phyloP scores from a whole-genome alignment of 2,888 invertebrate genomes.

The Penaeus monodon region DNA sequence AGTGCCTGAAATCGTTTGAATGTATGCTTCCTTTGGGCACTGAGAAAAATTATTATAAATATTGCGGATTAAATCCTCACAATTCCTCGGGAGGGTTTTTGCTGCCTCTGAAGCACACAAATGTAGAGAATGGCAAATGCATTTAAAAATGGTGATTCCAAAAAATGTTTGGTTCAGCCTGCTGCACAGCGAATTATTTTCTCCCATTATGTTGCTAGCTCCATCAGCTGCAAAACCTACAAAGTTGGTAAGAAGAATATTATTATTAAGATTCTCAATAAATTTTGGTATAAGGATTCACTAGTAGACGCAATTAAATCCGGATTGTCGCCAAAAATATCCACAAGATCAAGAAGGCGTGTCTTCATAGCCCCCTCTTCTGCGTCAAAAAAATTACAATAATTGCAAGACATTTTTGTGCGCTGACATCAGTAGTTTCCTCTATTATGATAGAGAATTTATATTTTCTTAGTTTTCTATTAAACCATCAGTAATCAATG shows the following conservation, averaged over 20 bases:
- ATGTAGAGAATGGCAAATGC: conserved; percentile 29
- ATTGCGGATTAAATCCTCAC: conserved; percentile 67
- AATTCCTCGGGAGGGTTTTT: conserved; percentile 32
- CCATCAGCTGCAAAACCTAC: conserved; percentile 33
- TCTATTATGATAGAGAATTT: too few species aligned
- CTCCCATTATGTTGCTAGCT: not conserved
- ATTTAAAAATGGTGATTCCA: conserved; percentile 16
- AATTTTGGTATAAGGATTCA: too few species aligned
- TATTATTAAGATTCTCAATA: too few species aligned
- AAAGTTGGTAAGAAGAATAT: too few species aligned
- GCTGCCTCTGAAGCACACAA: conserved; percentile 14
- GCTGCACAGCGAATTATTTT: not conserved
- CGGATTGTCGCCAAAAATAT: not conserved
- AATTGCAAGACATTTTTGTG: too few species aligned
- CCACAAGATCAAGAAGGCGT: too few species aligned
- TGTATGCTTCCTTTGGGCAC: conserved; percentile 65
- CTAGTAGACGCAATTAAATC: conserved; percentile 17
- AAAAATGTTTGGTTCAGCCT: not conserved
- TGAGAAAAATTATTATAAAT: conserved; percentile 67
- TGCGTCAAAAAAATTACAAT: too few species aligned
- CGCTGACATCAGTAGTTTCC: too few species aligned
- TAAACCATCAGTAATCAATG: too few species aligned
- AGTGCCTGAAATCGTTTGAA: conserved; percentile 66
- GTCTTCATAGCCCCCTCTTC: too few species aligned
- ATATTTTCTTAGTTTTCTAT: too few species aligned